Percentiles rank a stretch among this genome's conserved stretches.
These are phyloP conservation scores for Hyperoplus immaculatus DNA, from an alignment of 2,797 vertebrate genomes.

Conservation along the genomic window DNA sequence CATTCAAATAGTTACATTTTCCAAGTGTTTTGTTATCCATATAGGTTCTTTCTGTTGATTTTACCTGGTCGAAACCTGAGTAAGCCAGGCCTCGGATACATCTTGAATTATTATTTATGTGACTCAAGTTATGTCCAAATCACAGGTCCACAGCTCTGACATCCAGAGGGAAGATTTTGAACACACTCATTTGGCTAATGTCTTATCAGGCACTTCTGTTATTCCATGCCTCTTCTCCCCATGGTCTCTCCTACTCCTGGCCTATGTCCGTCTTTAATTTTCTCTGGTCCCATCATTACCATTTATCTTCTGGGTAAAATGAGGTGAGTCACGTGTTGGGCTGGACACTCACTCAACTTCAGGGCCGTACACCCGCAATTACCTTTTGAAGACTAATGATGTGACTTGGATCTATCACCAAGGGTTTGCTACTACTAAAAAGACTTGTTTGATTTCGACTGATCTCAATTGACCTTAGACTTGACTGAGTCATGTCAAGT, in stretches of 20 bases:
- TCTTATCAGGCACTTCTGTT: conserved; percentile 2
- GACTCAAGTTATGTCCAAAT: neutral
- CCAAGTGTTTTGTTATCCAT: neutral
- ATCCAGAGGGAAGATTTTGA: neutral
- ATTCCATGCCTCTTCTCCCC: neutral
- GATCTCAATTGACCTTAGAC: neutral
- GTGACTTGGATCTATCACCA: neutral
- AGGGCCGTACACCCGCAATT: neutral
- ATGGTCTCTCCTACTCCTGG: neutral
- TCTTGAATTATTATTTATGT: neutral
- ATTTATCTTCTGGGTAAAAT: conserved; percentile 20
- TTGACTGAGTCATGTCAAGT: neutral
- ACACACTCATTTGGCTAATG: conserved; percentile 13
- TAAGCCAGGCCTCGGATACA: neutral
- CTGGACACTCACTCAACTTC: neutral
- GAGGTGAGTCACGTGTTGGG: neutral
- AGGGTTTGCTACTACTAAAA: conserved; percentile 3
- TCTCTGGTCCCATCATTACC: conserved; percentile 12
- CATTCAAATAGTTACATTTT: neutral
- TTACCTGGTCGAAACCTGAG: neutral
- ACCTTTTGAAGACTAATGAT: conserved; percentile 1
- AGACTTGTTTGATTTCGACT: neutral
- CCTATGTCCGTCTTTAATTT: conserved; percentile 7
- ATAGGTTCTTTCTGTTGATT: neutral
- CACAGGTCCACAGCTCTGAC: neutral